These are phyloP conservation scores for Tetrapedia diversipes DNA, from an alignment of 2,888 invertebrate genomes.

Conservation along the genomic window DNA sequence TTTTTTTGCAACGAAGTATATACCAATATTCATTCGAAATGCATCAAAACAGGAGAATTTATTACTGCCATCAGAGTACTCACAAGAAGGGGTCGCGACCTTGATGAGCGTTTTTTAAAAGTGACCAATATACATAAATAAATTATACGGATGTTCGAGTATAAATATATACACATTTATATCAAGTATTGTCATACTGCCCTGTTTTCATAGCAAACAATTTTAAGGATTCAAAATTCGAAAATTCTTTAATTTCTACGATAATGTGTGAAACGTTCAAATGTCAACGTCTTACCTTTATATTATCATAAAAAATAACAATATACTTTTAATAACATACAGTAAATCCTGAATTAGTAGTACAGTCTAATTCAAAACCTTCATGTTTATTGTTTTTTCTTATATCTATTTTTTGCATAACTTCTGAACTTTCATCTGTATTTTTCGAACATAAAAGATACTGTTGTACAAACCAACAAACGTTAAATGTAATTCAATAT, in stretches of 20 bases:
- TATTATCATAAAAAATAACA: too few species aligned
- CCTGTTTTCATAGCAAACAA: neutral
- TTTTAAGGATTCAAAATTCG: neutral
- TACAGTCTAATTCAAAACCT: neutral
- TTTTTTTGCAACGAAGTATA: neutral
- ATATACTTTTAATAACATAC: too few species aligned
- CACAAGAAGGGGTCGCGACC: neutral
- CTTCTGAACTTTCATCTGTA: neutral
- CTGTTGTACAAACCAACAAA: neutral
- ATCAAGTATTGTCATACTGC: neutral
- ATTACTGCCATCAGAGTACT: neutral
- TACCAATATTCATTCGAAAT: neutral
- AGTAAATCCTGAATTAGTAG: neutral
- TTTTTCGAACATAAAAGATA: neutral
- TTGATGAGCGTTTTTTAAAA: slow-evolving; percentile 14
- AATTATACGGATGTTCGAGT: neutral
- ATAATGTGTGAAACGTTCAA: neutral
- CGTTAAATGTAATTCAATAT: too few species aligned
- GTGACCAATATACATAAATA: neutral
- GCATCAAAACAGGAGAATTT: neutral
- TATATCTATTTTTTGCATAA: neutral
- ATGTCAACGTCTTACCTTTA: neutral
- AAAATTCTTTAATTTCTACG: neutral
- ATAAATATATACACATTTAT: neutral
- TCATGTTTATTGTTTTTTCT: neutral